Base-by-base conservation (phyloP, 2,113 vertebrate genomes). In the Pantherophis guttatus region DNA sequence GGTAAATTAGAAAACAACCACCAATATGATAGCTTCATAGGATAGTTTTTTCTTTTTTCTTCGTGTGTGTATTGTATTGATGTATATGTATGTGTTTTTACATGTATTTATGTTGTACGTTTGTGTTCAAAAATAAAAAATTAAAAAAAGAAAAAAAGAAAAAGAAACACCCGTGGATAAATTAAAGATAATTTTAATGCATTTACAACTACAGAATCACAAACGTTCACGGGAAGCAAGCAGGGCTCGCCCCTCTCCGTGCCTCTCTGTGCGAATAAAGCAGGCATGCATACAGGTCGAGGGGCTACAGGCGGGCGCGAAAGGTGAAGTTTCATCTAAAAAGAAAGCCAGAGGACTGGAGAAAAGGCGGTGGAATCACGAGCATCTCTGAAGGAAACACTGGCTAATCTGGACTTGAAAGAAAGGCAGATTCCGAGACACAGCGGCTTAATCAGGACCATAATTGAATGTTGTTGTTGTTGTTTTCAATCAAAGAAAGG, bases 191-290 rank as follows among this genome's bases (percentile, higher is more conserved):
- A 29, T 33, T 93, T 93, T 53, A 93, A 93, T 93, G 92, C 89
- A 90, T 93, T 93, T 93, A 93, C 92, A 93, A 93, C 92, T 93
- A 93, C 92, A 93, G 92, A 90, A 90, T 90, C 92, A 93, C 92
- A 93, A 93, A 93, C 48, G 65, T 62, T 93, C 81, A 93, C n/a
- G 50, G 92, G 88, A 65, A 90, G 89, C 50, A 93, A 93, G 75
- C 89, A 10, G 88, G 23, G 55, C 57, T 81, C 55, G n/a, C 44
- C 92, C 89, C 88, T 90, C 88, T 59, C 88, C 48, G 23, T 33
- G 89, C 81, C 48, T 90, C 88, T 86, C 54, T 33, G 39, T 87
- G 92, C 54, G 92, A 65, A 90, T 55, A 44, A 81, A 59, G 89
- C 81, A 44, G 88, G 44, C 92, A 93, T 93, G 92, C 92, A 90